Percentiles rank a stretch among this genome's conserved stretches.
Conservation (phyloP, 2,113 vertebrate genomes). For the Pogonocichla stellata region DNA sequence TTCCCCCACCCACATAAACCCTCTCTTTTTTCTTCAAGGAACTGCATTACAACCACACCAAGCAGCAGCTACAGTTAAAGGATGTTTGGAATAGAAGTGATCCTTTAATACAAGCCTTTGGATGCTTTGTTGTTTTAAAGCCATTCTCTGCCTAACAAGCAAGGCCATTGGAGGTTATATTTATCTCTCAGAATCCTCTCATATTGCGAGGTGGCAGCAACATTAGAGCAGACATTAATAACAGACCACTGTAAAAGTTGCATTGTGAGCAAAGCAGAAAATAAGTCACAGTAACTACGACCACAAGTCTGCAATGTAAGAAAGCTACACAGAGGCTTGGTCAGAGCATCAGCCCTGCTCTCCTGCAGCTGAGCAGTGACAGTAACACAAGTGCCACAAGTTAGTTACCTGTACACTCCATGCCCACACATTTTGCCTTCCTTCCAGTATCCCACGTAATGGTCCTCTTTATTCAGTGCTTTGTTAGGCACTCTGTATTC, state of each 20-base stretch:
- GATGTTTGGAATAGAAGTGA: background rate
- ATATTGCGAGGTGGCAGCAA: background rate
- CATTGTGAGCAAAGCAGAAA: background rate
- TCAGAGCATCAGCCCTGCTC: background rate
- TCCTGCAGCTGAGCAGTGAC: background rate
- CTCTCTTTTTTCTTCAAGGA: background rate
- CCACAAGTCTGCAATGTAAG: background rate
- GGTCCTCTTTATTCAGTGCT: constrained; percentile 84
- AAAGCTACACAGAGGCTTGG: background rate
- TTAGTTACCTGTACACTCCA: constrained; percentile 86
- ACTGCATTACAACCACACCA: background rate
- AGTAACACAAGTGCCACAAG: background rate
- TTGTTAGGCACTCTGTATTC: constrained; percentile 88
- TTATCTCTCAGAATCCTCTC: background rate
- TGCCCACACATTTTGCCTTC: constrained; percentile 95
- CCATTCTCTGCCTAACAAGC: background rate
- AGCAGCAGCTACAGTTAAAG: background rate
- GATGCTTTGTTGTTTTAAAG: background rate
- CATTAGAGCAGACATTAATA: background rate
- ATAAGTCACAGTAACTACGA: background rate
- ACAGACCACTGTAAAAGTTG: no score
- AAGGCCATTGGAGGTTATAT: background rate
- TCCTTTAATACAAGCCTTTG: background rate
- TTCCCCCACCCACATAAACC: background rate
- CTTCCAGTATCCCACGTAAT: constrained; percentile 93